Percentiles rank a stretch among this genome's conserved stretches.
phyloP scores from a whole-genome alignment of 2,797 vertebrate genomes.

The Poecilia picta region DNA sequence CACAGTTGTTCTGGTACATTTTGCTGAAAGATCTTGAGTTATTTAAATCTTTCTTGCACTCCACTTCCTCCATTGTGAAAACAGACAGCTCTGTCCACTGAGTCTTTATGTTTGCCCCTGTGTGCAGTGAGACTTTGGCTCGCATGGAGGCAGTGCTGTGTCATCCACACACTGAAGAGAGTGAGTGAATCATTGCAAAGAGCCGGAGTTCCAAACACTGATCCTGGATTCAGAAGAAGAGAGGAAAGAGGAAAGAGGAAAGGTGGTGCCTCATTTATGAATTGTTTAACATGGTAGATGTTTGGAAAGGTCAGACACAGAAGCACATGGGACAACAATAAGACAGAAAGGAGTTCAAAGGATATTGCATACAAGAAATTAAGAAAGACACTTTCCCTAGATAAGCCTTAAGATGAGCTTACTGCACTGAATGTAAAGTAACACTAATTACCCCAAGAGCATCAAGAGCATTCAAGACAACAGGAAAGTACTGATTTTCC shows the following conservation, averaged over 20 bases:
- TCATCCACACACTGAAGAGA: constrained; percentile 46
- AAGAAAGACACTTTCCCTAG: neutral
- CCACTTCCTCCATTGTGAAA: constrained; percentile 4
- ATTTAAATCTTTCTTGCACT: constrained; percentile 5
- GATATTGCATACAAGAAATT: neutral
- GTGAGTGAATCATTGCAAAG: constrained; percentile 16
- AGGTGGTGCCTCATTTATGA: neutral
- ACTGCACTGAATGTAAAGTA: constrained; percentile 9
- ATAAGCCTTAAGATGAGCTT: constrained; percentile 32
- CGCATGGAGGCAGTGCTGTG: constrained; percentile 82
- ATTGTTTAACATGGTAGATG: constrained; percentile 9
- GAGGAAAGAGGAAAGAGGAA: neutral
- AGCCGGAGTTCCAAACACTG: constrained; percentile 29
- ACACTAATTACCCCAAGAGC: constrained; percentile 21
- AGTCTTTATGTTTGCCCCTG: constrained; percentile 23
- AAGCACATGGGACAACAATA: constrained; percentile 18
- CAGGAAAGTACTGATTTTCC: constrained; percentile 33
- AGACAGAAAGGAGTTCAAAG: constrained; percentile 17
- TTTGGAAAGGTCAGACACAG: constrained; percentile 14
- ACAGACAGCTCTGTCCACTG: constrained; percentile 4
- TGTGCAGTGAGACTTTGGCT: constrained; percentile 66
- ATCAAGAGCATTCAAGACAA: no score
- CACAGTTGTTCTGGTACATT: neutral
- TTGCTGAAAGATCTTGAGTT: neutral
- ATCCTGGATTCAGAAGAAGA: constrained; percentile 28